Evolutionary conservation across 2,797 vertebrate species (phyloP), one percentile per base, ranked within the genome.

Genomic region (Phrynocephalus guinanensis): DNA sequence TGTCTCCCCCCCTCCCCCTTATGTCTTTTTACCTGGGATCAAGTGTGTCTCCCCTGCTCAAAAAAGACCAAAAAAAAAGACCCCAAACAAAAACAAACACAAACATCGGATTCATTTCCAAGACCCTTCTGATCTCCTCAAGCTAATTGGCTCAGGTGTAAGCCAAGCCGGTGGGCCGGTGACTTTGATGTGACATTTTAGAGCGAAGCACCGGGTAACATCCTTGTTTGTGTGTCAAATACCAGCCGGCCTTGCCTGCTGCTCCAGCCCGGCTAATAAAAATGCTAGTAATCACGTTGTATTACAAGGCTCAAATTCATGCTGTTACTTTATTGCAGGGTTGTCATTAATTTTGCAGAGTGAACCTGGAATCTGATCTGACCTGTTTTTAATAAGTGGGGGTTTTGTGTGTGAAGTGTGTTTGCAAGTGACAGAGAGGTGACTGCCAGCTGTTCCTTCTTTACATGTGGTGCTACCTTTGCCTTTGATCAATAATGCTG

Each of bases 101-200:
- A 63, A 63, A 63, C 15, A 63, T 87, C 70, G 66, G 97, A 97
- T 98, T 98, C 95, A 95, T 97, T 96, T 96, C 89, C 95, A 96
- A 96, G 96, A 96, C 96, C 95, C 97, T 91, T 96, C 96, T 97
- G 97, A 98, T 98, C 97, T 98, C 96, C 94, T 87, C n/a, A 93
- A 44, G 97, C 97, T 99, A 99, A 99, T 98, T 98, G 98, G 98
- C 98, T 98, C 97, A 98, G 97, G 98, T 98, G 98, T 98, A 99
- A 98, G 97, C 97, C 96, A 96, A 98, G 96, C 97, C 98, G 97
- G 97, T 96, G 92, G 97, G 97, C 95, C 95, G 95, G 95, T 82
- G 95, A 97, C 98, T 98, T 98, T 98, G 97, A 98, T 98, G 97
- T 97, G 97, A 96, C 95, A 96, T 95, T 93, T 95, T 90, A 93